phyloP scores from a whole-genome alignment of 2,113 vertebrate genomes.

The Smithornis capensis region DNA sequence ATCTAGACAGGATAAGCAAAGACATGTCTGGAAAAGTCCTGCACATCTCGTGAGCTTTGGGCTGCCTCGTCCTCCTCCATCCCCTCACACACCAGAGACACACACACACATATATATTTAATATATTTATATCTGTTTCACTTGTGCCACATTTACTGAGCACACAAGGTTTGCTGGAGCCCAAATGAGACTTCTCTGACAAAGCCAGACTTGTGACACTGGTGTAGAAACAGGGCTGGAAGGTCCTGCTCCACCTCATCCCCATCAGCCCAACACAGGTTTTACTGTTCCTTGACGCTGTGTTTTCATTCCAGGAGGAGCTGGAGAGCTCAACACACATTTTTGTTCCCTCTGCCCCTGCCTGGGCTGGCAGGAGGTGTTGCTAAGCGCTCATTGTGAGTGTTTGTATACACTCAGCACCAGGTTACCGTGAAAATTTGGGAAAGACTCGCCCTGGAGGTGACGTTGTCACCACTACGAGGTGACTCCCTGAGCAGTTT shows the following conservation, averaged over 20 bases:
- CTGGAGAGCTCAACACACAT: not conserved
- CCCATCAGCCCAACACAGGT: not conserved
- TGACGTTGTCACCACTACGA: not conserved
- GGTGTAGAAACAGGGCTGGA: not conserved
- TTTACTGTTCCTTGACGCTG: not conserved
- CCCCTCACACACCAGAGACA: too few species aligned
- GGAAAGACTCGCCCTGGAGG: not conserved
- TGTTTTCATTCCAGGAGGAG: not conserved
- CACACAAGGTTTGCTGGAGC: not conserved
- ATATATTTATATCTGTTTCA: not conserved
- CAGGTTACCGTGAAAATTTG: not conserved
- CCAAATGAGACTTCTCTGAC: not conserved
- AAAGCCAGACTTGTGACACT: not conserved
- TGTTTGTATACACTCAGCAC: conserved; percentile 35
- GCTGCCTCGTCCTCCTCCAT: not conserved
- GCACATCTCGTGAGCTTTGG: not conserved
- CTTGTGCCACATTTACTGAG: not conserved
- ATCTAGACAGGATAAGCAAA: not conserved
- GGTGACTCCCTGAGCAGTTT: not conserved
- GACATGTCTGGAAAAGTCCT: not conserved
- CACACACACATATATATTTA: too few species aligned
- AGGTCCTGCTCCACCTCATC: not conserved
- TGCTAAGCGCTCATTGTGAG: conserved; percentile 51
- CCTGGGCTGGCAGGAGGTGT: conserved; percentile 41
- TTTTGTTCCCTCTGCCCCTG: not conserved